phyloP scores from a whole-genome alignment of 2,888 invertebrate species.

The Drosophila falleni region DNA sequence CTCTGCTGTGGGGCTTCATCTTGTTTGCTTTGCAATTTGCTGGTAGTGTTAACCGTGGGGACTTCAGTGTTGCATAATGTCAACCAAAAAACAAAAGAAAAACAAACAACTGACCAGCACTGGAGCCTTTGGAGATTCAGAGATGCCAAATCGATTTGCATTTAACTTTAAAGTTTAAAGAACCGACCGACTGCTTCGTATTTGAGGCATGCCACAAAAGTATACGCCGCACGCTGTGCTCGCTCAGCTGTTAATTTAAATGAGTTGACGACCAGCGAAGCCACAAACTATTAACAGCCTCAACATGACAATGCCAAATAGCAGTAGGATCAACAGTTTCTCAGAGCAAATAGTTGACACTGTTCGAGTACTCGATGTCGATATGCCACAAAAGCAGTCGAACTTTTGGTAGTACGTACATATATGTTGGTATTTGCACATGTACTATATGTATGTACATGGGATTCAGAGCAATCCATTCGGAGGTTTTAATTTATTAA shows the following conservation, averaged over 20 bases:
- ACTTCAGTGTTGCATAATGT: constrained; percentile 16
- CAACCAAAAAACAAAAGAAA: not conserved
- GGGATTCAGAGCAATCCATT: not conserved
- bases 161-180: constrained; percentile 1
- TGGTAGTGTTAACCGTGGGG: not conserved
- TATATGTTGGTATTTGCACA: no score
- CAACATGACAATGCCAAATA: constrained; percentile 26
- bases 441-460: no score
- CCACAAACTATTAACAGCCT: constrained; percentile 37
- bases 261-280: constrained; percentile 29
- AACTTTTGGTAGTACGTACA: not conserved
- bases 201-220: not conserved
- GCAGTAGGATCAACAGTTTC: constrained; percentile 16
- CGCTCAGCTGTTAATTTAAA: constrained; percentile 52
- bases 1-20: no score
- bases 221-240: not conserved
- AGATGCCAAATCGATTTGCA: not conserved
- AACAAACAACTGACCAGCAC: constrained; percentile 2
- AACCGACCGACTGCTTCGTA: not conserved
- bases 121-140: not conserved
- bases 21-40: constrained; percentile 21
- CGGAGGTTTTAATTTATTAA: no score
- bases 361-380: not conserved
- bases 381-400: not conserved
- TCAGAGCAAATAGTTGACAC: not conserved